Conservation (phyloP, 2,888 invertebrate species). For the Drosophila birchii region DNA sequence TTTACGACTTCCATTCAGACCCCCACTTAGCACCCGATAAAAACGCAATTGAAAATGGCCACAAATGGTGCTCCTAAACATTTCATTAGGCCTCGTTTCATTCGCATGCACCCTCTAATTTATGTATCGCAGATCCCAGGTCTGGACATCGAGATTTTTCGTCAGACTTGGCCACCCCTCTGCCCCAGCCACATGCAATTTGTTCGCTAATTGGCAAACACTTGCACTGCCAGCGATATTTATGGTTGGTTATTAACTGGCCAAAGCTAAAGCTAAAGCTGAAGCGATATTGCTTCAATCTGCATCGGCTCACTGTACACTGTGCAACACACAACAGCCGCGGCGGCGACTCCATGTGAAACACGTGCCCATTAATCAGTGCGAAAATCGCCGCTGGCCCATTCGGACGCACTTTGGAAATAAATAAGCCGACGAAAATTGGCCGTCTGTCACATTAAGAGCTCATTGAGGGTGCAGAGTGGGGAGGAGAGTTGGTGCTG, state of each 20-base stretch:
- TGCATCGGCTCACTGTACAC: conserved; percentile 26
- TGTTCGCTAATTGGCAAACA: conserved; percentile 71
- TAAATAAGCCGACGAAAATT: conserved; percentile 51
- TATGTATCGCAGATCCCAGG: conserved; percentile 37
- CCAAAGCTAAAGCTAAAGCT: conserved; percentile 4
- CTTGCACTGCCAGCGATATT: conserved; percentile 67
- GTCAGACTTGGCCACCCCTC: conserved; percentile 44
- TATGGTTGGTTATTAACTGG: conserved; percentile 65
- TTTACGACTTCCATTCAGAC: conserved; percentile 9
- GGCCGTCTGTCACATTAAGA: conserved; percentile 50
- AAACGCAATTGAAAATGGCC: conserved; percentile 34
- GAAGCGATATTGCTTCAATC: conserved; percentile 13
- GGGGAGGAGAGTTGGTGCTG: background rate
- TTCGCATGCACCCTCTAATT: conserved; percentile 52
- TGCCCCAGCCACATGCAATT: conserved; percentile 48
- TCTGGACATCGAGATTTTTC: conserved; percentile 42
- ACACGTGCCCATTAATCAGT: conserved; percentile 71
- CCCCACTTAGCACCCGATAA: conserved; percentile 48
- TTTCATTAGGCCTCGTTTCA: conserved; percentile 36
- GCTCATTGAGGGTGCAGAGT: conserved; percentile 1
- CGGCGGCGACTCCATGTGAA: conserved; percentile 39
- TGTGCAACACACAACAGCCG: conserved; percentile 15
- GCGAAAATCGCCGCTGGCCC: conserved; percentile 54
- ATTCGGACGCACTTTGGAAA: conserved; percentile 29
- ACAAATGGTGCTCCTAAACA: conserved; percentile 29